Base-by-base conservation (phyloP, 1,140 invertebrate genomes). In the Venustaconcha ellipsiformis region DNA sequence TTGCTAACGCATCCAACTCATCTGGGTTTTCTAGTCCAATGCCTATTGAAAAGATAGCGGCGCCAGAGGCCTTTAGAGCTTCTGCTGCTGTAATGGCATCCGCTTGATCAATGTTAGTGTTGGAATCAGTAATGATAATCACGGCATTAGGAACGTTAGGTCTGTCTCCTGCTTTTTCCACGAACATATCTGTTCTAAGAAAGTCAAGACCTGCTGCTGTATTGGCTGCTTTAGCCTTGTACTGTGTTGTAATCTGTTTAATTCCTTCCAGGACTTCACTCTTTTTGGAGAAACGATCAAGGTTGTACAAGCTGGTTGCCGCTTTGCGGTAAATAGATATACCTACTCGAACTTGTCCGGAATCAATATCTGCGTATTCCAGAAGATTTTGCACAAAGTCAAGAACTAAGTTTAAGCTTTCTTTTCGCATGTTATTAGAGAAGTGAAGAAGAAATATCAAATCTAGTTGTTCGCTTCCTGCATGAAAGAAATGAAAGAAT, bases 111-210 rank as follows among this genome's bases (percentile, higher is more conserved):
- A 78, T 72, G 69, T 82, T 82, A 4, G 80, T 78, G 57, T 82
- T 84, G 0, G 83, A 74, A 74, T 89, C 87, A 1, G 88, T 89
- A 17, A 89, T 80, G 6, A 89, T 74, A 57, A 89, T 72, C 30
- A 86, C 80, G 15, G 80, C 82, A 68, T 89, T 85, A n/a, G 87
- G 84, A 17, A 83, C 87, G 66, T 82, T 79, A 14, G 72, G 74
- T 70, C 88, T 74, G 64, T 86, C 86, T 15, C 86, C 88, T 26
- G 68, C 71, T 4, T 64, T 75, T n/a, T 64, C 59, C 4, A 75
- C 72, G 23, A 86, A 79, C 80, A 86, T 82, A 20, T 72, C 26
- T 0, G 64, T 62, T 37, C 80, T 66, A 14, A 85, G 82, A 17
- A 79, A 55, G 57, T 83, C 70, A 20, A 87, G 73, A 23, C 82